Evolutionary conservation across 2,888 invertebrate species (phyloP).

Genomic region (Ephialtes manifestator): DNA sequence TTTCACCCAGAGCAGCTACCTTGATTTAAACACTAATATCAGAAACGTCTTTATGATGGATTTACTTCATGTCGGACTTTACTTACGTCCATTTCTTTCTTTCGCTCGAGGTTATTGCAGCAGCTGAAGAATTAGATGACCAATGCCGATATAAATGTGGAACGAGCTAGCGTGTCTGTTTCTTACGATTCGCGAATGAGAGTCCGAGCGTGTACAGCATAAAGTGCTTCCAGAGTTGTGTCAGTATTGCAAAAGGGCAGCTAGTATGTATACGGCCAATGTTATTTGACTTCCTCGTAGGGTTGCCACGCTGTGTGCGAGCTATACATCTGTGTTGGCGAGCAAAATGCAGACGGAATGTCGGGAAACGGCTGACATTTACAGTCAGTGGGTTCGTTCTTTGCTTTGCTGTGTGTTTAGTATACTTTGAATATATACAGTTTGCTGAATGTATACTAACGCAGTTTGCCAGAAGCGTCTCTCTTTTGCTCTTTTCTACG

Average conservation of each 20-base stretch:
- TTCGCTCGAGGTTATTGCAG: background rate
- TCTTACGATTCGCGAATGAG: constrained; percentile 25
- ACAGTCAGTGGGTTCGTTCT: constrained; percentile 55
- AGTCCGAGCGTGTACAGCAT: background rate
- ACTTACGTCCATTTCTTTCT: background rate
- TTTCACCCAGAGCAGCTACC: background rate
- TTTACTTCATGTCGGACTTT: background rate
- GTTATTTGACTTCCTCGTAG: constrained; percentile 56
- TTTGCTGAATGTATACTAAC: background rate
- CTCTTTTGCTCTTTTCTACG: constrained; percentile 49
- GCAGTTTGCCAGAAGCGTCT: constrained; percentile 58
- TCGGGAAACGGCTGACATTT: constrained; percentile 73
- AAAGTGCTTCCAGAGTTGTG: constrained; percentile 26
- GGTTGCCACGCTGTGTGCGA: constrained; percentile 29
- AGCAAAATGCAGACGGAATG: constrained; percentile 69
- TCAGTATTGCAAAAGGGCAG: constrained; percentile 63
- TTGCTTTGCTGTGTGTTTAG: constrained; percentile 48
- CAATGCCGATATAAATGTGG: constrained; percentile 3
- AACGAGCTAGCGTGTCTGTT: constrained; percentile 58
- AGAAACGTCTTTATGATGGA: background rate
- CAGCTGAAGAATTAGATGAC: constrained; percentile 8
- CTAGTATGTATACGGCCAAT: constrained; percentile 56
- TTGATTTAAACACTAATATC: background rate
- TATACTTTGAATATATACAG: constrained; percentile 21
- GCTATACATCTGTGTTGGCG: constrained; percentile 53